Percentiles rank a stretch among this genome's conserved stretches.
These are phyloP conservation scores for Dipodomys ordii DNA, from an alignment of 2,113 vertebrate species.

Conservation along the genomic window DNA sequence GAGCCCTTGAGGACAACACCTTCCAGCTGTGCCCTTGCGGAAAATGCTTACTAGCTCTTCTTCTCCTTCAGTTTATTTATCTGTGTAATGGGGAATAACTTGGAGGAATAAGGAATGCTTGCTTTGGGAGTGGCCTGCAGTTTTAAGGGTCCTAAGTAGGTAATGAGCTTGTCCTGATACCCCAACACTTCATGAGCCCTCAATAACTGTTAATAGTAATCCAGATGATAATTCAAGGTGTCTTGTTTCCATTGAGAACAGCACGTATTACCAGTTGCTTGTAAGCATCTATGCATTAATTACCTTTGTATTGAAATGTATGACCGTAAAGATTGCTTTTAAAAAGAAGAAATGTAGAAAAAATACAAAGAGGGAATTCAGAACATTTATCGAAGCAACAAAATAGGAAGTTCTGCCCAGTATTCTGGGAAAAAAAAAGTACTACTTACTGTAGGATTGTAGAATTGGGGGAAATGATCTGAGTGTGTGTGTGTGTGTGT, in stretches of 20 bases:
- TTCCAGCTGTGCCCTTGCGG: neutral
- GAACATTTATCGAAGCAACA: neutral
- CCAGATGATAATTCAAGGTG: neutral
- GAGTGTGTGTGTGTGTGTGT: too few species aligned
- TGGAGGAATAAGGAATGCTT: neutral
- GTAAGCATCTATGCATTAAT: neutral
- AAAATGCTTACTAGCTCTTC: neutral
- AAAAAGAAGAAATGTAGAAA: neutral
- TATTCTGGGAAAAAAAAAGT: neutral
- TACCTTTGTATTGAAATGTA: neutral
- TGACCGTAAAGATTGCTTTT: neutral
- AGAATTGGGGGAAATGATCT: neutral
- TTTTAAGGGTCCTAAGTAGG: neutral
- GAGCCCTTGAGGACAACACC: neutral
- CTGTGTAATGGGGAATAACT: conserved; percentile 24
- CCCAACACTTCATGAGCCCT: neutral
- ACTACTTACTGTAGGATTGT: neutral
- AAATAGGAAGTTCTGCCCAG: conserved; percentile 9
- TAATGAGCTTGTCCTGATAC: neutral
- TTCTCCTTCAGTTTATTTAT: neutral
- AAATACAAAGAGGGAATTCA: neutral
- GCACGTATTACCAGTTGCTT: neutral
- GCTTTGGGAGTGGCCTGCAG: neutral
- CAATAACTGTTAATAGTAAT: neutral
- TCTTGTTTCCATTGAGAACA: neutral